Conservation (phyloP, 1,140 invertebrate genomes). For the Lanistes nyassanus region DNA sequence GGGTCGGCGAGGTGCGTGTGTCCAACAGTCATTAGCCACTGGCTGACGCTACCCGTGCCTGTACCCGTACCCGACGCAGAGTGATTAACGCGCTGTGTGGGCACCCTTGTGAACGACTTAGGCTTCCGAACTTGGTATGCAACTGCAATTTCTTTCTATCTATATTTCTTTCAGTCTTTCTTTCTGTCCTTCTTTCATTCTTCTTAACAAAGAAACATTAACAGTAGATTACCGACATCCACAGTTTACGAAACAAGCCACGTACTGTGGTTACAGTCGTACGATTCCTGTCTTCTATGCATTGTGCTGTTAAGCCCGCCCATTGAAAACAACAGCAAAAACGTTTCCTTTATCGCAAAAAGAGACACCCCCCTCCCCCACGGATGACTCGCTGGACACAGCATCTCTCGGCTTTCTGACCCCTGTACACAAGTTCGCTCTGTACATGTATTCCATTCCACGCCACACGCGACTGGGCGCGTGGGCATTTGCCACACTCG, state of each 20-base stretch:
- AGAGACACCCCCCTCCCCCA: too few relatives aligned
- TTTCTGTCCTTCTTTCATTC: not conserved
- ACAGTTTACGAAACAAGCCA: too few relatives aligned
- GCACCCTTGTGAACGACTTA: not conserved
- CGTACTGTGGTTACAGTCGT: too few relatives aligned
- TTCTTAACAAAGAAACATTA: not conserved
- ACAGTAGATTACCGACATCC: not conserved
- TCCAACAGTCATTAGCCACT: not conserved
- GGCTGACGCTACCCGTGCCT: not conserved
- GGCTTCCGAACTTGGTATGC: not conserved
- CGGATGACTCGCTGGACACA: not conserved
- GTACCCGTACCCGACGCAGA: not conserved
- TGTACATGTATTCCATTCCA: conserved; percentile 13
- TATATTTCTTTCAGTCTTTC: not conserved
- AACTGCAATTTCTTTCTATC: not conserved
- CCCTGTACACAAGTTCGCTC: conserved; percentile 25
- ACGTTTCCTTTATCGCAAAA: too few relatives aligned
- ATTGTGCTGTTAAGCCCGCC: too few relatives aligned
- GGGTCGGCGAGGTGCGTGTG: not conserved
- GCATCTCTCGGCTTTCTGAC: conserved; percentile 21
- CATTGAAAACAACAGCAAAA: too few relatives aligned
- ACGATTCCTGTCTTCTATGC: too few relatives aligned
- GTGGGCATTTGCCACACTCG: not conserved
- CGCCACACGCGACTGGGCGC: not conserved
- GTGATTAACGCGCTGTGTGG: too few relatives aligned